Base-by-base conservation (phyloP, 2,113 vertebrate genomes). In the Chloebia gouldiae region DNA sequence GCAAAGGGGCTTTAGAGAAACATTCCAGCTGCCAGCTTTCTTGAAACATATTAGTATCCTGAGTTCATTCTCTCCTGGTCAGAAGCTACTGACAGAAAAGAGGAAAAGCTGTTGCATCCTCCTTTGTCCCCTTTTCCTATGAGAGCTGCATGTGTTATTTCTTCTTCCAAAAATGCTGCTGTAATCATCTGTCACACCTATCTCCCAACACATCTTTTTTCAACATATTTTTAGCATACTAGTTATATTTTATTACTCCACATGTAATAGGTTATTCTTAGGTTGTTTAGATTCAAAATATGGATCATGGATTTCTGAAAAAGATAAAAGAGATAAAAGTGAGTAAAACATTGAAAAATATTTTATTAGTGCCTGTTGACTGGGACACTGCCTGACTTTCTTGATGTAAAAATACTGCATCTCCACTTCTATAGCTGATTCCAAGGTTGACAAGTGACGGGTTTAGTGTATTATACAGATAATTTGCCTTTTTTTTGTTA, bases 211-310 rank as follows among this genome's bases (percentile, higher is more conserved):
- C 44, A 31, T 63, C 33, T 68, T 81, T 89, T 54, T 77, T 71
- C 39, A 66, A 9, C 21, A 5, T 73, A 59, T 92, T 88, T 92
- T 95, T 90, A 78, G 47, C 45, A 47, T 15, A 42, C 40, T 42
- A 42, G 14, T 42, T 13, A 42, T 42, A 42, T 42, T 42, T 79
- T 70, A 82, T 60, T 24, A 44, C 39, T 60, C 40, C 45, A 82
- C 27, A 63, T 51, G 53, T 35, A 71, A 70, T 16, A 63, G 35
- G 66, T 87, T 85, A 39, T 81, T 94, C 33, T 70, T 20, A 35
- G 59, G 54, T 63, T 92, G 47, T 76, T 95, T 92, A 90, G 54
- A 63, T 30, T 91, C 45, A 93, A 95, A 65, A 87, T 49, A 50
- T 18, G 13, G 13, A 42, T 37, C 2, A 5, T 13, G n/a, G 28